Base-by-base conservation (phyloP, 1,140 invertebrate species). In the Zaprionus nigranus region DNA sequence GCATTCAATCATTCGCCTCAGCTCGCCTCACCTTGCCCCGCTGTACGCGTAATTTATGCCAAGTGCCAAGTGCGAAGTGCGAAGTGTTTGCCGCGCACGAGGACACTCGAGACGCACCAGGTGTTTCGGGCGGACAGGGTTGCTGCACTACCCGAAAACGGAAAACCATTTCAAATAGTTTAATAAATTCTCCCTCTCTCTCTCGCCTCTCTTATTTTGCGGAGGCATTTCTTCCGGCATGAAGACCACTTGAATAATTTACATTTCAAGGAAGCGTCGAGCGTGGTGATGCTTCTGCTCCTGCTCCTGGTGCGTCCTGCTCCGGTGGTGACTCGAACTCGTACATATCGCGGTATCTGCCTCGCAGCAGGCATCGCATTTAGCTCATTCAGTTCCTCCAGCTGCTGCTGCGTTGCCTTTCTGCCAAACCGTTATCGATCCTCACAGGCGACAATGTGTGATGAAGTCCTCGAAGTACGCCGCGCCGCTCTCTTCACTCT, bases 181-280 rank as follows among this genome's bases (percentile, higher is more conserved):
- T 67, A 53, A 38, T 58, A 57, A 46, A 56, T 56, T 56, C 26
- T 26, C 24, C 1, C 22, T 12, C 46, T 17, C 22, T 17, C 12
- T 20, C 15, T 28, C n/a, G n/a, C n/a, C 28, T 40, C 17, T 59
- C 43, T 2, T 30, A 43, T 53, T 26, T 43, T 15, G n/a, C 12
- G 9, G 6, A n/a, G 38, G 24, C 43, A 24, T 67, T 43, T 28
- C 36, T 15, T 62, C 49, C 30, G 78, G 84, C 84, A 80, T 88
- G 84, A 87, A 87, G 78, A 81, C 84, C 84, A 88, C 84, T 87
- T 87, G 84, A 87, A 87, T 87, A 87, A 87, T 87, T 87, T 87
- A 87, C 81, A 87, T 87, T 81, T 63, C 15, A 54, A 66, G 61
- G 54, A 75, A 70, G 40, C 54, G 17, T 57, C 11, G 26, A 67